Conservation (phyloP, 2,797 vertebrate species). For the Chiloscyllium punctatum region DNA sequence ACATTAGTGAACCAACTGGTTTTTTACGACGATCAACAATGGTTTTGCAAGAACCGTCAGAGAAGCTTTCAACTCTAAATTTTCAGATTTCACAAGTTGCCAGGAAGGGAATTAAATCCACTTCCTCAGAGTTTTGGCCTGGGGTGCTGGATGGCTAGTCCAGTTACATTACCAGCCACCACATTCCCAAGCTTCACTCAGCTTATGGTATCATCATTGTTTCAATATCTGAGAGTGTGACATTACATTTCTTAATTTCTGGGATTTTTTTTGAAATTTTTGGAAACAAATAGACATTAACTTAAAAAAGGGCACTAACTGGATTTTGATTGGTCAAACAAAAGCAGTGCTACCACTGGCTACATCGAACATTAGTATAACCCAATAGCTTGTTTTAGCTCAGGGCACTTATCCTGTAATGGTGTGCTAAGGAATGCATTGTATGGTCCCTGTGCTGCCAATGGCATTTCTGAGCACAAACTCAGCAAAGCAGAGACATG, state of each 20-base stretch:
- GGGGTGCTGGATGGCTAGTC: too few species aligned
- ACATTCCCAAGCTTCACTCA: neutral
- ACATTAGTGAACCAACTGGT: too few species aligned
- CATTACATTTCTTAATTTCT: neutral
- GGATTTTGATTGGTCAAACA: neutral
- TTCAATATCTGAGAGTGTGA: neutral
- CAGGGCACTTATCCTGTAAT: neutral
- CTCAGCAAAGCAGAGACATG: neutral
- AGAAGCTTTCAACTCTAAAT: too few species aligned
- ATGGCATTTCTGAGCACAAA: neutral
- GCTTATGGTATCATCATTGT: neutral
- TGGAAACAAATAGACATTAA: neutral
- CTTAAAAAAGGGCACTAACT: neutral
- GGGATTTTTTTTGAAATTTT: neutral
- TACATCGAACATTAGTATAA: too few species aligned
- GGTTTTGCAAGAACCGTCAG: too few species aligned
- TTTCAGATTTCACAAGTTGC: too few species aligned
- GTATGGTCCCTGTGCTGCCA: neutral
- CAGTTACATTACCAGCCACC: too few species aligned
- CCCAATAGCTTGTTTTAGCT: neutral
- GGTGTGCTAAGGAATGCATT: neutral
- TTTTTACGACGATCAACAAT: too few species aligned
- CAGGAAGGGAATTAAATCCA: too few species aligned
- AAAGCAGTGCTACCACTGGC: neutral
- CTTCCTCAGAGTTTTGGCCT: too few species aligned